phyloP scores from a whole-genome alignment of 2,888 invertebrate genomes.

The Morpho helenor region DNA sequence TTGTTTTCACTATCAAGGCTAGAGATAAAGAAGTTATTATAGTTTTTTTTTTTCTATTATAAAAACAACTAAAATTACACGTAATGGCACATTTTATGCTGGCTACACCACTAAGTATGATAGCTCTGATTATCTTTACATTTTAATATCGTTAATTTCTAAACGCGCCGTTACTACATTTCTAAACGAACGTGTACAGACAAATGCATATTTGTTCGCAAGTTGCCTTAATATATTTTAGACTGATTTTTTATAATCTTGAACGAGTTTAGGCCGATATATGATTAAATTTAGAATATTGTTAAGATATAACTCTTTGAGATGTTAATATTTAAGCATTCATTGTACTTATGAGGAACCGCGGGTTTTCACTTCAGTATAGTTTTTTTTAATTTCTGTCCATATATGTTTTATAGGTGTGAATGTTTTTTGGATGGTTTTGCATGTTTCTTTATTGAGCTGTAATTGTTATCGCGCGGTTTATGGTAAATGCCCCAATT shows the following conservation, averaged over 20 bases:
- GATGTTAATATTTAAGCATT: constrained; percentile 15
- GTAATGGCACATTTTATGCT: too few species aligned
- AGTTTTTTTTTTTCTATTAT: too few species aligned
- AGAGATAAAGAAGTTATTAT: too few species aligned
- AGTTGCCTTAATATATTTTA: constrained; percentile 81
- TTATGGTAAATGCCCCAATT: constrained; percentile 4
- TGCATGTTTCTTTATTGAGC: too few species aligned
- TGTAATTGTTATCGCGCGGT: too few species aligned
- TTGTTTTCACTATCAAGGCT: too few species aligned
- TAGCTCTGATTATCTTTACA: too few species aligned
- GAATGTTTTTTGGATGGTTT: constrained; percentile 1
- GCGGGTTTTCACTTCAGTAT: constrained; percentile 18
- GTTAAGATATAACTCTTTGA: constrained; percentile 14
- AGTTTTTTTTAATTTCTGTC: constrained; percentile 2
- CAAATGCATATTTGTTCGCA: constrained; percentile 23
- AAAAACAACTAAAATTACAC: too few species aligned
- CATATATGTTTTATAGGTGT: constrained; percentile 1
- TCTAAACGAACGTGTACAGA: constrained; percentile 16
- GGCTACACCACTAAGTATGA: too few species aligned
- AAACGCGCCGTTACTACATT: not conserved
- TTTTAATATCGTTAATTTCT: too few species aligned
- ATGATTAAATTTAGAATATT: constrained; percentile 12
- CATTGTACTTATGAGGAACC: constrained; percentile 25
- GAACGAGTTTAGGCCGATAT: constrained; percentile 29
- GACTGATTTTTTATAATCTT: constrained; percentile 81